Percentiles rank a stretch among this genome's conserved stretches.
Conservation (phyloP, 2,113 vertebrate species). For the Sus scrofa region DNA sequence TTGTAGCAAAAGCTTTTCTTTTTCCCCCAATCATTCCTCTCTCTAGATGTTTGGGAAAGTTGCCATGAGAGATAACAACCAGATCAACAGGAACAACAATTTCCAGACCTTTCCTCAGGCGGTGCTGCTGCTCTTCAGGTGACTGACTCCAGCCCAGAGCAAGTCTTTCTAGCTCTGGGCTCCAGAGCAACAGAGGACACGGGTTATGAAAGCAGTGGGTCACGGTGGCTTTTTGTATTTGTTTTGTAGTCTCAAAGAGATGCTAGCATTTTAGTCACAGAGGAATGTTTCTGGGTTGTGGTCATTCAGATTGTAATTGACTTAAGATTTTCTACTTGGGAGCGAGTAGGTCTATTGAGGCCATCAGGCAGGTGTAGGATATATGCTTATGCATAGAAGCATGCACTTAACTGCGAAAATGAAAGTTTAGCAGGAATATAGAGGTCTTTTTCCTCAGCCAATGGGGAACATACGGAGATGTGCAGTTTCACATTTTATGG, state of each 20-base stretch:
- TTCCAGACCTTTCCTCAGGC: conserved; percentile 99
- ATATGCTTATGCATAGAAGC: fast-evolving
- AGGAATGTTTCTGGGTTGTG: background rate
- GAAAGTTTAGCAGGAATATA: background rate
- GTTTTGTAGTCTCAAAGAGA: background rate
- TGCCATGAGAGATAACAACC: conserved; percentile 97
- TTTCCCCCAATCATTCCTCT: conserved; percentile 4
- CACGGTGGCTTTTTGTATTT: background rate
- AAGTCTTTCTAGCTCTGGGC: background rate
- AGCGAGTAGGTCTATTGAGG: background rate
- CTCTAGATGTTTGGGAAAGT: conserved; percentile 97
- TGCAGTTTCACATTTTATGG: background rate
- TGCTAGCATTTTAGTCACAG: background rate
- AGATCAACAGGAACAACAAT: conserved; percentile 99
- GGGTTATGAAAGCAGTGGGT: too few species aligned
- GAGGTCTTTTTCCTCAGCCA: background rate
- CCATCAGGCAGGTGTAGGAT: background rate
- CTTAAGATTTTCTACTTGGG: background rate
- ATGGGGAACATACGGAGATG: background rate
- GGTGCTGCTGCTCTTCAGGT: conserved; percentile 98
- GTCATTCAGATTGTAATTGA: background rate
- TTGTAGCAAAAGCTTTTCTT: background rate
- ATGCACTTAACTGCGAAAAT: background rate
- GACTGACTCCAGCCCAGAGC: background rate
- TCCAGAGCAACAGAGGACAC: background rate